Evolutionary conservation across 2,113 vertebrate genomes (phyloP).

Genomic region (Lasiurus cinereus): DNA sequence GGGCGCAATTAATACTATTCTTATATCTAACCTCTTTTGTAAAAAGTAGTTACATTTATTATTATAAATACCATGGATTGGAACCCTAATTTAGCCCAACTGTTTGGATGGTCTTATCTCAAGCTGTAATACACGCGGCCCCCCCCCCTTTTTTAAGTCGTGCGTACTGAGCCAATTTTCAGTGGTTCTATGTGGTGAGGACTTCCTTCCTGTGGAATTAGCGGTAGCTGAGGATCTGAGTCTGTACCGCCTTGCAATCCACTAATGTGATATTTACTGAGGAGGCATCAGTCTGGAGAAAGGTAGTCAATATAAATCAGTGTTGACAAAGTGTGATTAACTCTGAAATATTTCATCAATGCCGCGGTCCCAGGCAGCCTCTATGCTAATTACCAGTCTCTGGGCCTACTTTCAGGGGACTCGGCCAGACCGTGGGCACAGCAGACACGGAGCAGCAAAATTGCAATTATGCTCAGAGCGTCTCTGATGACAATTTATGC

Average conservation of each 20-base stretch:
- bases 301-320: conserved; percentile 99
- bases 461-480: conserved; percentile 89
- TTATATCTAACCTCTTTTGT: conserved; percentile 24
- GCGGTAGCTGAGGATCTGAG: conserved; percentile 88
- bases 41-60: conserved; percentile 63
- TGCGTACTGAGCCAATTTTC: conserved; percentile 83
- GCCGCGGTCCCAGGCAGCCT: conserved; percentile 91
- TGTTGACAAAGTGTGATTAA: conserved; percentile 99
- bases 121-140: conserved; percentile 40
- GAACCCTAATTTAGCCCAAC: conserved; percentile 66
- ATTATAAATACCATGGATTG: conserved; percentile 55
- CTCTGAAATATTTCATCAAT: conserved; percentile 97
- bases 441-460: conserved; percentile 88
- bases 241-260: conserved; percentile 90
- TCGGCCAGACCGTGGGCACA: conserved; percentile 85
- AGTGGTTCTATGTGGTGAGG: conserved; percentile 83
- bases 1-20: not conserved
- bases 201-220: conserved; percentile 91
- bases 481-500: conserved; percentile 92
- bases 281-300: conserved; percentile 97
- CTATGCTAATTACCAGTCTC: conserved; percentile 93
- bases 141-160: not conserved
- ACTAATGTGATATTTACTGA: conserved; percentile 99
- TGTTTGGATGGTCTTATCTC: conserved; percentile 69
- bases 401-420: conserved; percentile 87